A percentile compares a stretch with the other conserved stretches of the same genome.
Evolutionary conservation across 1,140 invertebrate genomes (phyloP).

Genomic region (Agrypnia vestita): DNA sequence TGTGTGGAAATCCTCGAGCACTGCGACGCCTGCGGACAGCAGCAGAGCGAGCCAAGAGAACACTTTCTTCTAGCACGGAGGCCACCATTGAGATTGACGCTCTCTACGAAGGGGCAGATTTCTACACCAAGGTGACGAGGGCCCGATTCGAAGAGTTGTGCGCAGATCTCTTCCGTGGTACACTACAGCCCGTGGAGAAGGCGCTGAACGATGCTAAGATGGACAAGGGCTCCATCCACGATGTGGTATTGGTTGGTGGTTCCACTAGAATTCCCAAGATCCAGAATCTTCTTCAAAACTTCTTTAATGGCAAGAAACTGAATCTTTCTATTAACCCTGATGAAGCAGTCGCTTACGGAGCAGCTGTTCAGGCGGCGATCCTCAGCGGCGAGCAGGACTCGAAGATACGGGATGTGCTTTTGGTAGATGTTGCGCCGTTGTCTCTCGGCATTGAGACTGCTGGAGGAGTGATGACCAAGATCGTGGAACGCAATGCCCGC

Average conservation of each 20-base stretch:
- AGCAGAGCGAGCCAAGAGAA: constrained; percentile 68
- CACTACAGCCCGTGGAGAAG: constrained; percentile 78
- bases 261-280: constrained; percentile 83
- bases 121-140: constrained; percentile 70
- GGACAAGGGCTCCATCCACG: constrained; percentile 80
- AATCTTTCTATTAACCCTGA: constrained; percentile 70
- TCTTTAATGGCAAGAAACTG: constrained; percentile 69
- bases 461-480: constrained; percentile 76
- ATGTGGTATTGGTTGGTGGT: constrained; percentile 86
- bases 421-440: constrained; percentile 83
- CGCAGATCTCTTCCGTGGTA: constrained; percentile 76
- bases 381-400: constrained; percentile 74
- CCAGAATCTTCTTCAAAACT: constrained; percentile 75
- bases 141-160: constrained; percentile 75
- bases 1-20: constrained; percentile 68
- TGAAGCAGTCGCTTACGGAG: constrained; percentile 77
- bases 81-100: constrained; percentile 71
- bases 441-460: constrained; percentile 83
- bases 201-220: constrained; percentile 82
- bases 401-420: constrained; percentile 79
- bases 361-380: constrained; percentile 73
- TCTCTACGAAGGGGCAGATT: constrained; percentile 63
- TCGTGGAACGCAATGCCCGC: constrained; percentile 77
- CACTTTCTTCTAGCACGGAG: constrained; percentile 71
- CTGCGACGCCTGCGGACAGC: constrained; percentile 77